Base-by-base conservation (phyloP, 2,113 vertebrate genomes). In the Callipepla squamata region DNA sequence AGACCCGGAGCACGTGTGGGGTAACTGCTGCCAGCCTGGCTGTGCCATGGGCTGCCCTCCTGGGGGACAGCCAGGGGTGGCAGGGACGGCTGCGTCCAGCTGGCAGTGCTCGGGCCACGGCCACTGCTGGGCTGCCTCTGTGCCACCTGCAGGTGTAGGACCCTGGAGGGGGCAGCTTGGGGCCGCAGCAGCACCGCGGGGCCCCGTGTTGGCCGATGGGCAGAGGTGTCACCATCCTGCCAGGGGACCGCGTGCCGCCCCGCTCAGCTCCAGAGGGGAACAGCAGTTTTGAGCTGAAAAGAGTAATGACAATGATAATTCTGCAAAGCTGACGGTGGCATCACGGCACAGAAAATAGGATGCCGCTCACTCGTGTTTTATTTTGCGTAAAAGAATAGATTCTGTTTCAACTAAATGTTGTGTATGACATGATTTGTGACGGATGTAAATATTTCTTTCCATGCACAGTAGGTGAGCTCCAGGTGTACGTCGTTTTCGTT, bases 361-460 rank as follows among this genome's bases (percentile, higher is more conserved):
- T 96, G 95, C 85, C 92, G 34, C 26, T 84, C 70, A 13, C 84
- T 48, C 40, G 83, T 89, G 4, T 69, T 95, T 95, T 89, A 7
- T 94, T 95, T 93, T 91, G 68, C 80, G 30, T 94, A 77, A 90
- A 53, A 80, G 80, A 14, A 34, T 91, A 61, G 84, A 4, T 94
- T 89, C 93, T 89, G 92, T 90, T 96, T 89, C 84, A 42, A 10
- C 50, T 67, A 13, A 81, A 40, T 74, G 51, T 65, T 78, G 85
- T 83, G 85, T 92, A 13, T 63, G 85, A 55, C 75, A 70, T 76
- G 61, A 80, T 89, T 87, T 94, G 90, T 87, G 90, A 36, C 25
- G 85, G 85, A 70, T 96, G 94, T 96, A 87, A 96, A 95, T 93
- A 93, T 48, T 77, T 93, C 92, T 73, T 89, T 94, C 69, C 94